A percentile compares a stretch with the other conserved stretches of the same genome.
phyloP scores from a whole-genome alignment of 2,113 vertebrate genomes.

The Budorcas taxicolor region DNA sequence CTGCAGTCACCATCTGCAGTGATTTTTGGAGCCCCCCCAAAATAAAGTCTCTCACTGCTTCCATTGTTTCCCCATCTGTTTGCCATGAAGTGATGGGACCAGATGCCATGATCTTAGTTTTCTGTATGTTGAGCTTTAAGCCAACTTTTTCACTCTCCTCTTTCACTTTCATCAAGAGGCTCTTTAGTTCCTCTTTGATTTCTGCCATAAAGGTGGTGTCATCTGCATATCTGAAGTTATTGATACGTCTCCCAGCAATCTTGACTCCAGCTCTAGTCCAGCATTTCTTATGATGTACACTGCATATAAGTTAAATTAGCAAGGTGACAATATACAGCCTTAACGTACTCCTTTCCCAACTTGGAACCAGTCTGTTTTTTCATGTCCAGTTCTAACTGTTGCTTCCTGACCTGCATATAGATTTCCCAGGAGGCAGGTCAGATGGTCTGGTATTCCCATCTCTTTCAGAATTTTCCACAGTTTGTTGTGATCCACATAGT shows the following conservation, averaged over 20 bases:
- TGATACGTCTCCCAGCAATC: neutral
- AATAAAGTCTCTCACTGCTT: neutral
- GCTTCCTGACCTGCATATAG: neutral
- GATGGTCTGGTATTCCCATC: neutral
- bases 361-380: neutral
- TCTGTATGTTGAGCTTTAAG: neutral
- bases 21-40: neutral
- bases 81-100: neutral
- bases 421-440: neutral
- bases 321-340: neutral
- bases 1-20: neutral
- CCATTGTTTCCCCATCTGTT: neutral
- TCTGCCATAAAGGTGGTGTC: neutral
- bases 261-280: neutral
- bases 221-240: neutral
- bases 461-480: neutral
- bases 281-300: neutral
- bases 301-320: neutral
- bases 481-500: neutral
- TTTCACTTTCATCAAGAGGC: neutral
- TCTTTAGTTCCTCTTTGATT: neutral
- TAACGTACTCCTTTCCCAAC: neutral
- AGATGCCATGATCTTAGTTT: neutral
- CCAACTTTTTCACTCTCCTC: neutral
- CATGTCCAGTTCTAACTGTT: neutral